Evolutionary conservation across 2,888 invertebrate genomes (phyloP).

Genomic region (Rhagonycha fulva): DNA sequence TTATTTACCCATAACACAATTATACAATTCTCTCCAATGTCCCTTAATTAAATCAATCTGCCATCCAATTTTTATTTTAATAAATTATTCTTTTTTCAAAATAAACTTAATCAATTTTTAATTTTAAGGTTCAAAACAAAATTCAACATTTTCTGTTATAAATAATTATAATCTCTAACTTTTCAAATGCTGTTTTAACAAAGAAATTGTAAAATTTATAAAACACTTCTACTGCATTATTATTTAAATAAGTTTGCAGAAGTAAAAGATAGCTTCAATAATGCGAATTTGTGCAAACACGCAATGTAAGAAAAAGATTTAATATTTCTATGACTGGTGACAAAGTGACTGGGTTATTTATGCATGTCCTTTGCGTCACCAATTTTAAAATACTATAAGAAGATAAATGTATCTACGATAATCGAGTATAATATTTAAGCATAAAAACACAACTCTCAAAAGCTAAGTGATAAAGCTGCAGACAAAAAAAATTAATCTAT

Average conservation of each 20-base stretch:
- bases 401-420: background rate
- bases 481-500: background rate
- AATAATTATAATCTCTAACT: no score
- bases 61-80: no score
- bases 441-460: background rate
- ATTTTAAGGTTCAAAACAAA: no score
- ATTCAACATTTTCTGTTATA: no score
- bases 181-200: no score
- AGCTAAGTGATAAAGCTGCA: background rate
- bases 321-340: background rate
- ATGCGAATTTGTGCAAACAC: background rate
- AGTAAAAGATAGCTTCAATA: background rate
- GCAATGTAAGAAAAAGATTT: background rate
- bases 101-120: no score
- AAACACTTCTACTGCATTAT: background rate
- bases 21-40: no score
- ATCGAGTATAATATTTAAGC: background rate
- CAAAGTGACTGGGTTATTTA: background rate
- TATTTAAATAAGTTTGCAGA: background rate
- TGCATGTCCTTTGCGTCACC: background rate
- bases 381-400: background rate
- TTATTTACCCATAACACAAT: no score
- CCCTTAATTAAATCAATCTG: no score
- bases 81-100: no score
- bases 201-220: no score